These are phyloP conservation scores for Polydrusus pterygomalis DNA, from an alignment of 2,888 invertebrate species.

Conservation along the genomic window DNA sequence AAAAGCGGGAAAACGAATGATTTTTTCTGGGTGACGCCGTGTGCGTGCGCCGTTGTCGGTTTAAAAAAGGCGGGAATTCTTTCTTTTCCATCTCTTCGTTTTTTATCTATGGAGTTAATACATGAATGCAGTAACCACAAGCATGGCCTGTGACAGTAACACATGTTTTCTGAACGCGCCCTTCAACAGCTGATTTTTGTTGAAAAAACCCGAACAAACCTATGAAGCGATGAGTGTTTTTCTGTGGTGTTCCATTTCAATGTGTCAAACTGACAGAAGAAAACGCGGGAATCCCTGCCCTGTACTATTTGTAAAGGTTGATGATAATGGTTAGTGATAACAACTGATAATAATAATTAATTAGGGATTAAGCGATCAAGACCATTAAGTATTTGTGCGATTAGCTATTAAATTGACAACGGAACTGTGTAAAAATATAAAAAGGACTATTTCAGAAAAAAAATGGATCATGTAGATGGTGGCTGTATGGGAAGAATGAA, in stretches of 20 bases:
- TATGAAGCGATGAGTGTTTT: no score
- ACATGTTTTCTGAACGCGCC: neutral
- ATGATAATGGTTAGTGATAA: no score
- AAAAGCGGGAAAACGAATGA: slow-evolving; percentile 46
- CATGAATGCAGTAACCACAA: no score
- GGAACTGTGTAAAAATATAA: neutral
- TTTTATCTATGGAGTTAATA: no score
- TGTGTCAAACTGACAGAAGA: neutral
- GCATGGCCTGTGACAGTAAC: no score
- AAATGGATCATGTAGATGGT: slow-evolving; percentile 5
- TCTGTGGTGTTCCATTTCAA: no score
- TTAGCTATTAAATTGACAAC: neutral
- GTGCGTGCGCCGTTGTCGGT: slow-evolving; percentile 21
- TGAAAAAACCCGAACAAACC: neutral
- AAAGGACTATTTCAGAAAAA: neutral
- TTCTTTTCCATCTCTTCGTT: neutral
- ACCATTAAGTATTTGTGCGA: no score
- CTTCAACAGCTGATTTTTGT: neutral
- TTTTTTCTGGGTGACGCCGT: slow-evolving; percentile 1
- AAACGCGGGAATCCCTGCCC: slow-evolving; percentile 6
- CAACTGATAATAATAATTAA: no score
- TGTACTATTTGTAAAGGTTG: no score
- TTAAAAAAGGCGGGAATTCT: slow-evolving; percentile 33
- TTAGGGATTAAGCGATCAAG: no score
- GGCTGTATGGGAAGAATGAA: slow-evolving; percentile 5